Conservation (phyloP, 2,888 invertebrate species). For the Epirrhoe tristata region DNA sequence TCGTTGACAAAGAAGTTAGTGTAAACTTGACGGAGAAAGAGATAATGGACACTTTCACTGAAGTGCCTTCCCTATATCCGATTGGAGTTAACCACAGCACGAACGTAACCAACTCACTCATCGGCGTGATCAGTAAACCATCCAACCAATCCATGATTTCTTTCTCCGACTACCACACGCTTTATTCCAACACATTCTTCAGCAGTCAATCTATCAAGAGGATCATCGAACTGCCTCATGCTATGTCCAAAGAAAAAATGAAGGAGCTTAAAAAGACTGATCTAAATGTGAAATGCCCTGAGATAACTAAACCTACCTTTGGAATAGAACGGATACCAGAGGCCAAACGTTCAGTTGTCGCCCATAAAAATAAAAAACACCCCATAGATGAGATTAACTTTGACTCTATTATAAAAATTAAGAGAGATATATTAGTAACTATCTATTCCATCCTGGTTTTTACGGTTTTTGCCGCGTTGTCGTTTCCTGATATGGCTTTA, state of each 20-base stretch:
- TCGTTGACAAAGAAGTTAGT: slow-evolving; percentile 65
- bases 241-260: slow-evolving; percentile 30
- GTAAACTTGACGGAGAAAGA: slow-evolving; percentile 52
- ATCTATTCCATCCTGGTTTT: slow-evolving; percentile 76
- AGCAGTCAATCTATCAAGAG: slow-evolving; percentile 37
- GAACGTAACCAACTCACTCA: slow-evolving; percentile 54
- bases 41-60: slow-evolving; percentile 55
- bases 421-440: slow-evolving; percentile 75
- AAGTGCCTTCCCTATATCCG: slow-evolving; percentile 59
- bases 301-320: slow-evolving; percentile 24
- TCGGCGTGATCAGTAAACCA: slow-evolving; percentile 53
- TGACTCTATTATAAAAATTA: slow-evolving; percentile 67
- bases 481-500: slow-evolving; percentile 63
- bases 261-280: slow-evolving; percentile 32
- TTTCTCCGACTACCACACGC: slow-evolving; percentile 49
- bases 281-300: slow-evolving; percentile 33
- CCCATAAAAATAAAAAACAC: slow-evolving; percentile 33
- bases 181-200: slow-evolving; percentile 45
- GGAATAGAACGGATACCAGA: slow-evolving; percentile 34
- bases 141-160: slow-evolving; percentile 59
- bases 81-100: slow-evolving; percentile 51
- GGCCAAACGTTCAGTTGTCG: slow-evolving; percentile 28
- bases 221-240: slow-evolving; percentile 47
- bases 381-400: slow-evolving; percentile 45
- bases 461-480: slow-evolving; percentile 76